Evolutionary conservation across 2,888 invertebrate genomes (phyloP).

Genomic region (Gibbula magus): DNA sequence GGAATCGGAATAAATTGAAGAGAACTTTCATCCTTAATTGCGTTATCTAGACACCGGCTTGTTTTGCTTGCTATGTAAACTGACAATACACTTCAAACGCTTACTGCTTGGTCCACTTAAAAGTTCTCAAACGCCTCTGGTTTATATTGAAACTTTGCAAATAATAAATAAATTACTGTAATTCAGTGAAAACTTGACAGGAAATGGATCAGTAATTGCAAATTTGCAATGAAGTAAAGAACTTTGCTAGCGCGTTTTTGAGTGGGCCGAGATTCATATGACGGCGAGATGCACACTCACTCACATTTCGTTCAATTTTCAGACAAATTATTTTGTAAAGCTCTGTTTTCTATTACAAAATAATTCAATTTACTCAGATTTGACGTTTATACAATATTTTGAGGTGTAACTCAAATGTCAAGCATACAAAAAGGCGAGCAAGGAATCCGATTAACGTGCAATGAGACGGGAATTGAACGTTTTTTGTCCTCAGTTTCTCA

Average conservation of each 20-base stretch:
- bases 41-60: neutral
- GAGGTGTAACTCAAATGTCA: conserved; percentile 15
- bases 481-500: conserved; percentile 4
- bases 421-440: neutral
- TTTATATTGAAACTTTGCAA: conserved; percentile 15
- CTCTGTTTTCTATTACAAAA: conserved; percentile 15
- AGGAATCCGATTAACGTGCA: neutral
- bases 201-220: conserved; percentile 5
- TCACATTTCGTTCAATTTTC: conserved; percentile 9
- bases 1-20: neutral
- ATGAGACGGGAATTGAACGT: conserved; percentile 2
- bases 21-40: neutral
- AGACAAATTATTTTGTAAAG: conserved; percentile 13
- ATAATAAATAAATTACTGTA: conserved; percentile 13
- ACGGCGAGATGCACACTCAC: neutral
- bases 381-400: conserved; percentile 15
- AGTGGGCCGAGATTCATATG: neutral
- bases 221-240: neutral
- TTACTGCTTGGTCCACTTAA: neutral
- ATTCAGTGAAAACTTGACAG: conserved; percentile 2
- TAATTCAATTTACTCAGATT: conserved; percentile 8
- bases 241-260: neutral
- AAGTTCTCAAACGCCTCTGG: neutral
- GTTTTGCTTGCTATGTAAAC: neutral
- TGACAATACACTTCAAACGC: conserved; percentile 11